phyloP scores from a whole-genome alignment of 23 tunicate genomes.

The Phallusia fumigata region DNA sequence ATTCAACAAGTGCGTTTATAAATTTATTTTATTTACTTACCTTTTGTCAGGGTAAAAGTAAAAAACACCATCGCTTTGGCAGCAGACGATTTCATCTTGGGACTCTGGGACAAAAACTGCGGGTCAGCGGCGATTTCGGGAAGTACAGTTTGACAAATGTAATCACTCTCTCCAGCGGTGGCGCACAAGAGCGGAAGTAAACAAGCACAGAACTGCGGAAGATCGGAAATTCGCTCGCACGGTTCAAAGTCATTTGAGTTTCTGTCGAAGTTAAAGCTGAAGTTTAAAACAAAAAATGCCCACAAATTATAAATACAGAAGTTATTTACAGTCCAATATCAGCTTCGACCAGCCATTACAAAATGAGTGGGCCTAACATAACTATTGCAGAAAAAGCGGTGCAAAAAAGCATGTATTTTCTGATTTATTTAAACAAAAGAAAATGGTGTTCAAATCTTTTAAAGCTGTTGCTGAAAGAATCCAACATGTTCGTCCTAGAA shows the following conservation, averaged over 20 bases:
- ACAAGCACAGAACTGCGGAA: slow-evolving; percentile 25
- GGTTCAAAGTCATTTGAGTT: slow-evolving; percentile 1
- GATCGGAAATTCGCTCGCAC: slow-evolving; percentile 16
- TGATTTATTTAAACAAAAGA: too few relatives aligned
- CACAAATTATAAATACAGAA: too few relatives aligned
- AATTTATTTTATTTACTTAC: background rate
- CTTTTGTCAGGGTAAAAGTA: background rate
- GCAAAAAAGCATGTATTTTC: too few relatives aligned
- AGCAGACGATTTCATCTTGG: background rate
- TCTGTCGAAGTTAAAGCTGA: background rate
- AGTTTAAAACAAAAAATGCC: too few relatives aligned
- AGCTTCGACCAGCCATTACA: too few relatives aligned
- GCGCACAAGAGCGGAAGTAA: slow-evolving; percentile 17
- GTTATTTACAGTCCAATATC: too few relatives aligned
- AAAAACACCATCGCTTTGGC: background rate
- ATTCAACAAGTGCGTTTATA: too few relatives aligned
- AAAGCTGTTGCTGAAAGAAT: too few relatives aligned
- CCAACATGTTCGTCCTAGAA: background rate
- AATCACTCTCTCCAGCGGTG: slow-evolving; percentile 19
- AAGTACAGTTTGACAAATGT: slow-evolving; percentile 15
- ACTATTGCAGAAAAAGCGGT: too few relatives aligned
- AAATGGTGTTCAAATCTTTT: too few relatives aligned
- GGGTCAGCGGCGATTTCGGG: slow-evolving; percentile 2
- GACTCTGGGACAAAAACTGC: background rate
- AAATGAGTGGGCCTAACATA: too few relatives aligned